Base-by-base conservation (phyloP, 2,888 invertebrate species). In the Drosophila leonis region DNA sequence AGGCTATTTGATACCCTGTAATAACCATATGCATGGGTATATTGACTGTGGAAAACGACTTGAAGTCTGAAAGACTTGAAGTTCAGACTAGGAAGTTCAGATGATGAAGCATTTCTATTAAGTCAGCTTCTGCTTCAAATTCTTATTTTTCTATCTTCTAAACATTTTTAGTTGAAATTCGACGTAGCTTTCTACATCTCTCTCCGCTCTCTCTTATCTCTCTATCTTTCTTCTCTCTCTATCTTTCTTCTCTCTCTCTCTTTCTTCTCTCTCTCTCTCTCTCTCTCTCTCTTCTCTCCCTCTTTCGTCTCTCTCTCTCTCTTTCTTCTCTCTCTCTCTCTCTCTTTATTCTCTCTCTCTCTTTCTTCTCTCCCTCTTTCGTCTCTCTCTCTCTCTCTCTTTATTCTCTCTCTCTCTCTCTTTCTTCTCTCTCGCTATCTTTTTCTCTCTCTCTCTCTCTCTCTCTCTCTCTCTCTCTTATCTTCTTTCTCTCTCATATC, bases 1-100 rank as follows among this genome's bases (percentile, higher is more conserved):
- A 41, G 75, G 80, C 75, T 10, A 35, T 65, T 20, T 10, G n/a
- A 55, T 74, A 64, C 75, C 69, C 69, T 78, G 29, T 20, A 48
- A 8, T 13, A 20, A 4, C 10, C 37, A 1, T 5, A 4, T 15
- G 52, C 6, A 6, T 4, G 24, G 37, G 24, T 9, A 35, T 52
- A 56, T 56, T 15, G 13, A 8, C 20, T 49, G 2, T 6, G 15
- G 9, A 27, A 24, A 24, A 44, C 1, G 24, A 15, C 15, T 1
- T 7, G 13, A 44, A 4, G 8, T 7, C 1, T 24, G 20, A 41
- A 41, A n/a, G n/a, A 8, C n/a, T n/a, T n/a, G 1, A n/a, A 8
- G 1, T 39, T 2, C 10, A 10, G 41, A 5, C 2, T 18, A 6
- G 20, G 7, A 24, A 3, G 7, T 44, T 24, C 12, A 12, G 20